Evolutionary conservation across 2,888 invertebrate genomes (phyloP).

Genomic region (Machimus rusticus): DNA sequence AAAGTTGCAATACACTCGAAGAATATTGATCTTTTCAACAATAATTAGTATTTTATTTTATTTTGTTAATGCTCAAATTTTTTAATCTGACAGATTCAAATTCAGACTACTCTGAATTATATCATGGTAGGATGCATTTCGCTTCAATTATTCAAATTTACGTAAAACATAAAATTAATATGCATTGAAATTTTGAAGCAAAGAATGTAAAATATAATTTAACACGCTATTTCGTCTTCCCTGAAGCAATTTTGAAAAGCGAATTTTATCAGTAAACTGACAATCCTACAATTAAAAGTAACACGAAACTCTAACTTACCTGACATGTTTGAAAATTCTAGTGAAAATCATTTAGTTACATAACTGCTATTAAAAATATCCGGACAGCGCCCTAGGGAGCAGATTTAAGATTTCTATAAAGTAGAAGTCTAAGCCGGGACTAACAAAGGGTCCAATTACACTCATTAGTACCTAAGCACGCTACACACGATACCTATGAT

Average conservation of each 20-base stretch:
- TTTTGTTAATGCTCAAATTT: too few relatives aligned
- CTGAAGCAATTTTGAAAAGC: not conserved
- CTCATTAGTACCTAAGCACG: not conserved
- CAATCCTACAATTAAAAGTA: not conserved
- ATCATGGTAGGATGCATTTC: too few relatives aligned
- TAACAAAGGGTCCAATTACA: slow-evolving; percentile 5
- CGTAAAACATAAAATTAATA: not conserved
- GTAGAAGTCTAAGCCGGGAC: not conserved
- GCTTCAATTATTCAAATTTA: too few relatives aligned
- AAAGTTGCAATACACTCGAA: too few relatives aligned
- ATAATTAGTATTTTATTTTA: too few relatives aligned
- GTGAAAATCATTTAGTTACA: not conserved
- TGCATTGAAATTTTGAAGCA: not conserved
- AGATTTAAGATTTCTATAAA: not conserved
- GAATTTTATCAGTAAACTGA: not conserved
- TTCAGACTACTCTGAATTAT: too few relatives aligned
- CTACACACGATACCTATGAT: not conserved
- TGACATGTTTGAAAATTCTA: not conserved
- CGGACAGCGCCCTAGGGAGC: not conserved
- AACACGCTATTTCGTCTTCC: not conserved
- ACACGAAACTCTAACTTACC: not conserved
- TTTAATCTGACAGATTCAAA: too few relatives aligned
- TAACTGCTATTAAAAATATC: not conserved
- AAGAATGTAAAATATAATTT: not conserved
- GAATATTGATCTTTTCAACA: too few relatives aligned